Percentiles rank a stretch among this genome's conserved stretches.
phyloP scores from a whole-genome alignment of 2,113 vertebrate species.

The Acrocephalus arundinaceus region DNA sequence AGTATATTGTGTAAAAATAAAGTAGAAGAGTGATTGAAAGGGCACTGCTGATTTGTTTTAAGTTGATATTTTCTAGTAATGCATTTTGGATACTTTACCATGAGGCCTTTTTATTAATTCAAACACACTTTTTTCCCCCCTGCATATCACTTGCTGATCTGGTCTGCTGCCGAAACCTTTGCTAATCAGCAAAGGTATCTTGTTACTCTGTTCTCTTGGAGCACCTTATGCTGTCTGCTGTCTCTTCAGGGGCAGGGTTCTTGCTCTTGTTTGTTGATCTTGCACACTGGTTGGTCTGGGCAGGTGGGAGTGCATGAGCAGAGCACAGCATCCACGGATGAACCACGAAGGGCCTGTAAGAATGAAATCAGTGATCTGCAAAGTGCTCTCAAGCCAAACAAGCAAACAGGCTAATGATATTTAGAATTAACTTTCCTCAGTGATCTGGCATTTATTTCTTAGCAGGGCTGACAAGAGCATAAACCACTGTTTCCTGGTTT shows the following conservation, averaged over 20 bases:
- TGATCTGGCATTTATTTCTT: neutral
- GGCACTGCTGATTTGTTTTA: neutral
- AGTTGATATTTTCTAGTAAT: neutral
- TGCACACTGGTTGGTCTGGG: neutral
- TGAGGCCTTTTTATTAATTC: neutral
- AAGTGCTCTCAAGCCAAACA: neutral
- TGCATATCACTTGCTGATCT: neutral
- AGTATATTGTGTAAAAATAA: neutral
- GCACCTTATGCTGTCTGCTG: neutral
- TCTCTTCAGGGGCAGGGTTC: neutral
- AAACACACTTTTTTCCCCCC: accelerated
- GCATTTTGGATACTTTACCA: neutral
- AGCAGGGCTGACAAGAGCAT: neutral
- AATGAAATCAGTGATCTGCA: neutral
- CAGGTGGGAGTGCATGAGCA: accelerated
- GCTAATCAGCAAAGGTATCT: neutral
- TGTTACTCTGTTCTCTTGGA: neutral
- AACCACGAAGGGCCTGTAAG: neutral
- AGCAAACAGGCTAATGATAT: neutral
- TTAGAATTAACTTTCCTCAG: neutral
- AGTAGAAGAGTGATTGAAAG: neutral
- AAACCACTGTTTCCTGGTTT: neutral
- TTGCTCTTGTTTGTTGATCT: neutral
- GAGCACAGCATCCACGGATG: accelerated
- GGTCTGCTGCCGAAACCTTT: neutral